phyloP scores from a whole-genome alignment of 2,113 vertebrate genomes.

The Dendrocopos noguchii region DNA sequence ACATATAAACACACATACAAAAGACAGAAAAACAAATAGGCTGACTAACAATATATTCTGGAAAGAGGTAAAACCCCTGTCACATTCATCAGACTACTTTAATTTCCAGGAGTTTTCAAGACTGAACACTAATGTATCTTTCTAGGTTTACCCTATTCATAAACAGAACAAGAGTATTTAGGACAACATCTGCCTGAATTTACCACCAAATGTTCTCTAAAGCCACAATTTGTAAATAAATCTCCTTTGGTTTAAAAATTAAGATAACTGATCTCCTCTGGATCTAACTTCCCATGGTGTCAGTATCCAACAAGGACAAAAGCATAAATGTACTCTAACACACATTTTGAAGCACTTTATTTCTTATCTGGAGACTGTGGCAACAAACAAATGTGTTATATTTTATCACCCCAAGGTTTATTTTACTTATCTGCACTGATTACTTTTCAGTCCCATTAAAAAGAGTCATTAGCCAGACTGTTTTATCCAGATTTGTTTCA shows the following conservation, averaged over 20 bases:
- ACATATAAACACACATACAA: not conserved
- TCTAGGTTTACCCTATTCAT: not conserved
- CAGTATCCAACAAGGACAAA: not conserved
- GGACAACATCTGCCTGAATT: constrained; percentile 26
- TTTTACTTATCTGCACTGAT: not conserved
- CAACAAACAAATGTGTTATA: not conserved
- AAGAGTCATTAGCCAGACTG: not conserved
- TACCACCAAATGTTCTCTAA: not conserved
- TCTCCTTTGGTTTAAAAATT: constrained; percentile 1
- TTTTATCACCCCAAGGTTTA: not conserved
- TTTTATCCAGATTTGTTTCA: constrained; percentile 13
- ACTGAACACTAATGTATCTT: not conserved
- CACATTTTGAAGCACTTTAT: not conserved
- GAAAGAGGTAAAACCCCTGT: not conserved
- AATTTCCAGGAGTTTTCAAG: not conserved
- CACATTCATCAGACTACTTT: not conserved
- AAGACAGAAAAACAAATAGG: not conserved
- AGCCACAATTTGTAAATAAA: not conserved
- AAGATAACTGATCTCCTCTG: not conserved
- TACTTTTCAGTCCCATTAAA: not conserved
- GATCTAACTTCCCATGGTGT: not conserved
- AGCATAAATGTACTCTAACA: not conserved
- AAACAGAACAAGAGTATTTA: not conserved
- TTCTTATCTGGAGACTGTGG: not conserved
- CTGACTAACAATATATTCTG: not conserved